Evolutionary conservation across 2,888 invertebrate species (phyloP).

Genomic region (Schizotus pectinicornis): DNA sequence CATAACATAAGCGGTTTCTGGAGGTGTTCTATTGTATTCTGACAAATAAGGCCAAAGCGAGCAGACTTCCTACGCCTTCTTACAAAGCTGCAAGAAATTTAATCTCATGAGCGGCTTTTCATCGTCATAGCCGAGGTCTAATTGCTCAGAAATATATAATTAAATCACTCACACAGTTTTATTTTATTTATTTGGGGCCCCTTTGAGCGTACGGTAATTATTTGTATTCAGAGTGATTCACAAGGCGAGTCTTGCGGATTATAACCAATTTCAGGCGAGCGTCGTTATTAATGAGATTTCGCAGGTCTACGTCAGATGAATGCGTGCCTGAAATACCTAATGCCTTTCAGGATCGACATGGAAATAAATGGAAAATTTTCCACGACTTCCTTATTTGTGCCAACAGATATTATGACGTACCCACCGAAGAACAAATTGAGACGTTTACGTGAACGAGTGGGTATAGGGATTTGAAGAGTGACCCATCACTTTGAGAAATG

Average conservation of each 20-base stretch:
- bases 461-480: conserved; percentile 10
- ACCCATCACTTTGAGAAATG: conserved; percentile 29
- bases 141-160: conserved; percentile 41
- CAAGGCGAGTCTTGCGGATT: conserved; percentile 29
- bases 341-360: not conserved
- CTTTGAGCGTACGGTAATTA: conserved; percentile 40
- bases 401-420: too few relatives aligned
- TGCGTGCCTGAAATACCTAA: conserved; percentile 4
- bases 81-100: conserved; percentile 35
- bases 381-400: too few relatives aligned
- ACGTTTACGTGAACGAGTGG: not conserved
- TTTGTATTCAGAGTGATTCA: conserved; percentile 37
- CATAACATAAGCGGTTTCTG: conserved; percentile 36
- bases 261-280: conserved; percentile 31
- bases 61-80: conserved; percentile 35
- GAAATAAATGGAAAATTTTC: too few relatives aligned
- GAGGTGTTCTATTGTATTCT: conserved; percentile 43
- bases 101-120: conserved; percentile 38
- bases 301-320: conserved; percentile 15
- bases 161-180: conserved; percentile 36
- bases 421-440: too few relatives aligned
- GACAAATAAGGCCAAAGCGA: conserved; percentile 39
- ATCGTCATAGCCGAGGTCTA: conserved; percentile 38
- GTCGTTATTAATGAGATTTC: conserved; percentile 24
- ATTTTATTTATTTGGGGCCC: conserved; percentile 32